phyloP scores from a whole-genome alignment of 23 tunicate genomes.

The Botrylloides violaceus region DNA sequence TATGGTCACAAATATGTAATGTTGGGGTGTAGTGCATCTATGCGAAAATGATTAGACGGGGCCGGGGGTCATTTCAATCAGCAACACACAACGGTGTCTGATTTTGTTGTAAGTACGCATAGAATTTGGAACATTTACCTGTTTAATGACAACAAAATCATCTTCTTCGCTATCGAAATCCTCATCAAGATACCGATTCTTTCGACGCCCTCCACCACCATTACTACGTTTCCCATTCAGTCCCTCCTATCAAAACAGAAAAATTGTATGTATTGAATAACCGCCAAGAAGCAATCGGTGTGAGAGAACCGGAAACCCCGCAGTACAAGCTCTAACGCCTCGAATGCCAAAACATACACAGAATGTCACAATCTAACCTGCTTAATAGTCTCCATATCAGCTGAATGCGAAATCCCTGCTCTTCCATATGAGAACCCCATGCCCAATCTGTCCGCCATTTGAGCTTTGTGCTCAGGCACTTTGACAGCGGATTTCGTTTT shows the following conservation, averaged over 20 bases:
- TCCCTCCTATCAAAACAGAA: slow-evolving; percentile 13
- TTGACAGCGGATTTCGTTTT: slow-evolving; percentile 1
- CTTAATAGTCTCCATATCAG: slow-evolving; percentile 72
- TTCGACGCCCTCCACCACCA: slow-evolving; percentile 25
- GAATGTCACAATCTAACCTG: slow-evolving; percentile 42
- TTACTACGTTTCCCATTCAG: slow-evolving; percentile 12
- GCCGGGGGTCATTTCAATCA: too few relatives aligned
- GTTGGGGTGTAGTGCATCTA: too few relatives aligned
- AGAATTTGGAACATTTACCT: too few relatives aligned
- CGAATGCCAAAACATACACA: background rate
- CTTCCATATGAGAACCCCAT: slow-evolving; percentile 46
- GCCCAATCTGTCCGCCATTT: slow-evolving; percentile 63
- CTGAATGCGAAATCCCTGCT: slow-evolving; percentile 43
- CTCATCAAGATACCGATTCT: slow-evolving; percentile 55
- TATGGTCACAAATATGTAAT: too few relatives aligned
- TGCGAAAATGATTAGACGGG: too few relatives aligned
- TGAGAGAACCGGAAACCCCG: too few relatives aligned
- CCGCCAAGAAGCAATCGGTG: too few relatives aligned
- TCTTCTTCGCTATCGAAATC: slow-evolving; percentile 58
- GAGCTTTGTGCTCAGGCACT: slow-evolving; percentile 33
- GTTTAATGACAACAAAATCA: slow-evolving; percentile 48
- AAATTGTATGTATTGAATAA: too few relatives aligned
- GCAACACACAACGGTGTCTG: background rate
- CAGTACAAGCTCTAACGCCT: too few relatives aligned
- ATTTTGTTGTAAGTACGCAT: background rate